Conservation (phyloP, 2,113 vertebrate species). For the Poicephalus meyeri region DNA sequence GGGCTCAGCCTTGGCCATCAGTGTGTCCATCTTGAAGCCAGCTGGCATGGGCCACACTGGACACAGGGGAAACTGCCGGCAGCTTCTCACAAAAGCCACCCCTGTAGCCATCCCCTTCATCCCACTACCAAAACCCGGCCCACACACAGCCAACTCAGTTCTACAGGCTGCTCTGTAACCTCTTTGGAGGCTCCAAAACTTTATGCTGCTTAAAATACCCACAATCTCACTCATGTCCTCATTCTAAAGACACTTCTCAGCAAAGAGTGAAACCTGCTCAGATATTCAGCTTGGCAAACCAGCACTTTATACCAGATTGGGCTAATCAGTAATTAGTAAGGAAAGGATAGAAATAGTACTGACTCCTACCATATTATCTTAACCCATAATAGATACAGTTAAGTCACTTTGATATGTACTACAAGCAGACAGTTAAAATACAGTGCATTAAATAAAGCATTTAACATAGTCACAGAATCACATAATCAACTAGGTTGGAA, state of each 20-base stretch:
- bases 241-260: not conserved
- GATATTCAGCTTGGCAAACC: not conserved
- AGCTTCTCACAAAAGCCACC: not conserved
- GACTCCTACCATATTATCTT: not conserved
- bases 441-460: not conserved
- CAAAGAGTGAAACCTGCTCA: not conserved
- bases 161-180: not conserved
- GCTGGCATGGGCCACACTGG: not conserved
- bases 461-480: not conserved
- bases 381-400: not conserved
- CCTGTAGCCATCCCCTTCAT: not conserved
- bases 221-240: not conserved
- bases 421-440: not conserved
- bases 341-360: not conserved
- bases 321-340: not conserved
- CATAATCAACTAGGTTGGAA: not conserved
- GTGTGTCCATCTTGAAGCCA: not conserved
- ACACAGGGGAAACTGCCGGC: not conserved
- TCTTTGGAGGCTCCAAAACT: not conserved
- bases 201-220: not conserved
- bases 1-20: not conserved
- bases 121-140: not conserved
- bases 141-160: not conserved
- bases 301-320: too few species aligned
- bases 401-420: not conserved